Conservation (phyloP, 2,888 invertebrate genomes). For the Ptycholaimellus sp. region DNA sequence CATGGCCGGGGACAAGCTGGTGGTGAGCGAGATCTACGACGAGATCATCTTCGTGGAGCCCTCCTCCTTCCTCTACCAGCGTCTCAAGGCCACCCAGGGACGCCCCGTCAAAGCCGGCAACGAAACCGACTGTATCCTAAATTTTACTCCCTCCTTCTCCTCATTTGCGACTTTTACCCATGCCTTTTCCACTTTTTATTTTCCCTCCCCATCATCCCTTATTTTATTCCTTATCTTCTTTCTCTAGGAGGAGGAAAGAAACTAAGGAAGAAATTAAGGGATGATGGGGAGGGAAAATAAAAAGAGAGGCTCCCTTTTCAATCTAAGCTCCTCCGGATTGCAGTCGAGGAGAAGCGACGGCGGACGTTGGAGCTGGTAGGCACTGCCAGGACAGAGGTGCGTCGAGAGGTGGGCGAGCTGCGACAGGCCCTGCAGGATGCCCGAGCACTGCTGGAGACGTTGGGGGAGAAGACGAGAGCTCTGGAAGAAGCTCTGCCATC, state of each 20-base stretch:
- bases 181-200: too few relatives aligned
- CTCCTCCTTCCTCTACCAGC: slow-evolving; percentile 51
- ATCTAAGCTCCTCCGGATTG: too few relatives aligned
- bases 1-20: slow-evolving; percentile 37
- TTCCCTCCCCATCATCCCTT: too few relatives aligned
- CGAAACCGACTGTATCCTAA: slow-evolving; percentile 57
- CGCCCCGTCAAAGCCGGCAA: slow-evolving; percentile 48
- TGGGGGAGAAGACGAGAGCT: too few relatives aligned
- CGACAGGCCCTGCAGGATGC: slow-evolving; percentile 26
- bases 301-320: too few relatives aligned
- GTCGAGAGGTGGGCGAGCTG: slow-evolving; percentile 52
- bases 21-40: slow-evolving; percentile 79
- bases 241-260: too few relatives aligned
- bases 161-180: too few relatives aligned
- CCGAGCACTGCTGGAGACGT: too few relatives aligned
- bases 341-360: slow-evolving; percentile 52
- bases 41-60: slow-evolving; percentile 48
- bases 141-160: slow-evolving; percentile 2
- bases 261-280: too few relatives aligned
- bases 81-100: slow-evolving; percentile 40
- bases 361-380: slow-evolving; percentile 51
- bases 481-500: too few relatives aligned
- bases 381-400: slow-evolving; percentile 43
- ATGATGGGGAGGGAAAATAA: too few relatives aligned
- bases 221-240: too few relatives aligned